phyloP scores from a whole-genome alignment of 2,888 invertebrate genomes.

The Stomorhina lunata region DNA sequence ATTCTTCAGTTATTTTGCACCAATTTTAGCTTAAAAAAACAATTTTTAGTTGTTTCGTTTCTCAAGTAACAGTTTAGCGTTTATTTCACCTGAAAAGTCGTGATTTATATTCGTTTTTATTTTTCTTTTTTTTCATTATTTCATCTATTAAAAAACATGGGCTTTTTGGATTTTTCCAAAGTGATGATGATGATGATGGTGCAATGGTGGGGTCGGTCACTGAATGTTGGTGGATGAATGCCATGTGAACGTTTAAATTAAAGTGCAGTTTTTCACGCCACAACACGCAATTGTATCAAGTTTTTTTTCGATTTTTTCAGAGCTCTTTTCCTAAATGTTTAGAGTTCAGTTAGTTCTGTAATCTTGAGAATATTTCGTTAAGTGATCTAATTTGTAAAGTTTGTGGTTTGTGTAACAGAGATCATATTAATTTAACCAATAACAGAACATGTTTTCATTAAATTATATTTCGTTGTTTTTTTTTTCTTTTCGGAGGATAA shows the following conservation, averaged over 20 bases:
- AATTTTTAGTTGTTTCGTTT: conserved; percentile 25
- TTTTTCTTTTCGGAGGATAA: background rate
- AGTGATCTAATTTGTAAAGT: conserved; percentile 63
- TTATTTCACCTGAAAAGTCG: conserved; percentile 66
- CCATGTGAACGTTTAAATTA: conserved; percentile 65
- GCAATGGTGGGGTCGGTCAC: conserved; percentile 42
- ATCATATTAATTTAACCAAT: conserved; percentile 18
- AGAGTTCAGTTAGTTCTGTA: conserved; percentile 52
- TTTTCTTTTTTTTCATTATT: conserved; percentile 1
- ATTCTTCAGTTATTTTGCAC: conserved; percentile 51
- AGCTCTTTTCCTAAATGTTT: background rate
- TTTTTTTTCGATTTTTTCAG: background rate
- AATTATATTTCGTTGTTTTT: too few species aligned
- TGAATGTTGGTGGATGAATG: conserved; percentile 43
- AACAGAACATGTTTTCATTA: conserved; percentile 15
- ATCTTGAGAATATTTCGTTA: conserved; percentile 65
- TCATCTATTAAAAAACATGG: conserved; percentile 10
- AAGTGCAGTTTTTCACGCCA: conserved; percentile 65
- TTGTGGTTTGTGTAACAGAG: background rate
- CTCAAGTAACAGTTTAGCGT: conserved; percentile 64
- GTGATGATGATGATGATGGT: background rate
- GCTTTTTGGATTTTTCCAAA: background rate
- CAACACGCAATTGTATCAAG: conserved; percentile 60
- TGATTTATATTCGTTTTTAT: conserved; percentile 61
- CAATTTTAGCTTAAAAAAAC: conserved; percentile 47